Percentiles rank a stretch among this genome's conserved stretches.
Evolutionary conservation across 2,888 invertebrate species (phyloP).

Genomic region (Perdita meconis): DNA sequence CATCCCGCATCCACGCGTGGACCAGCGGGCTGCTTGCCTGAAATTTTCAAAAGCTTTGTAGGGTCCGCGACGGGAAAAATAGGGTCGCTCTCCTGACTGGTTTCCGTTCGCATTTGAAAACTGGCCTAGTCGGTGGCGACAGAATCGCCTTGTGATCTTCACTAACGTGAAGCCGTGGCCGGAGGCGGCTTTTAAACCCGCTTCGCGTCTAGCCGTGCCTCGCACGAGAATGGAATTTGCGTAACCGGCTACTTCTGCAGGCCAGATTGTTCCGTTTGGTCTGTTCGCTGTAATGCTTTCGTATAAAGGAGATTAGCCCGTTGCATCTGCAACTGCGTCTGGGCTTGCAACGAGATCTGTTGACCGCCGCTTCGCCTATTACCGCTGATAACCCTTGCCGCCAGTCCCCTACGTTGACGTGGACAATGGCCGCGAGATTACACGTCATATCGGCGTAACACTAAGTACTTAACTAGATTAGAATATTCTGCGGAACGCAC

Average conservation of each 20-base stretch:
- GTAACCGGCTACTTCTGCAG: conserved; percentile 34
- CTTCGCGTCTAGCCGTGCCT: conserved; percentile 28
- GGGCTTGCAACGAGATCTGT: conserved; percentile 27
- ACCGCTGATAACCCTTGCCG: conserved; percentile 58
- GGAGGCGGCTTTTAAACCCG: conserved; percentile 25
- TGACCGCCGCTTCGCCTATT: conserved; percentile 40
- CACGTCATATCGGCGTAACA: conserved; percentile 44
- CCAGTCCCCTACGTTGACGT: conserved; percentile 44
- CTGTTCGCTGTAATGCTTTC: conserved; percentile 41
- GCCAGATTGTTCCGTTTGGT: conserved; percentile 44
- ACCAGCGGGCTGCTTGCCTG: conserved; percentile 21
- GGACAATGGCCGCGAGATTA: conserved; percentile 65
- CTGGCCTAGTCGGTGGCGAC: background rate
- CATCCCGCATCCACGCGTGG: conserved; percentile 45
- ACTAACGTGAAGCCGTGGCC: no score
- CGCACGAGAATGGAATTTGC: conserved; percentile 10
- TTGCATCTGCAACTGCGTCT: conserved; percentile 52
- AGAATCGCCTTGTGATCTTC: background rate
- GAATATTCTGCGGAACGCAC: conserved; percentile 26
- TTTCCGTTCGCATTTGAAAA: conserved; percentile 12
- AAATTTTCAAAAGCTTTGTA: conserved; percentile 31
- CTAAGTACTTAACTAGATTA: conserved; percentile 57
- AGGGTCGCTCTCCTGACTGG: conserved; percentile 1
- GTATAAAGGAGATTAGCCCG: conserved; percentile 62
- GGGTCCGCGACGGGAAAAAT: background rate